A percentile compares a stretch with the other conserved stretches of the same genome.
Evolutionary conservation across 2,797 vertebrate species (phyloP).

Genomic region (Paguma larvata): DNA sequence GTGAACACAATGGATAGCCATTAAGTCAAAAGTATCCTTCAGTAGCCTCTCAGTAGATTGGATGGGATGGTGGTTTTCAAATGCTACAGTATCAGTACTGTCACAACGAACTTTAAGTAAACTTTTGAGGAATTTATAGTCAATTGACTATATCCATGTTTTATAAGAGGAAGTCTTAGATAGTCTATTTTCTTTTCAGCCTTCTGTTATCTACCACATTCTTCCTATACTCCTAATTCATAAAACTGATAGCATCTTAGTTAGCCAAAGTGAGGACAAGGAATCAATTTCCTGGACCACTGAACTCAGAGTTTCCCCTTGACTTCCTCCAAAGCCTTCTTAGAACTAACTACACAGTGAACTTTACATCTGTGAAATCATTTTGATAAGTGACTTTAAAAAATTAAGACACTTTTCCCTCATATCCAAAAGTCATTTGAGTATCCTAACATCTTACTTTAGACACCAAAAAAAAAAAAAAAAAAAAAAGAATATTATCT

Average conservation of each 20-base stretch:
- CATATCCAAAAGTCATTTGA: not conserved
- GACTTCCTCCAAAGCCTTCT: not conserved
- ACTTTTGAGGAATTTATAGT: not conserved
- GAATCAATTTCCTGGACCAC: not conserved
- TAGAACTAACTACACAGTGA: not conserved
- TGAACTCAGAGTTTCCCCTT: not conserved
- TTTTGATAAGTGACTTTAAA: constrained; percentile 1
- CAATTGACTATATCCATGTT: not conserved
- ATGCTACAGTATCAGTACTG: not conserved
- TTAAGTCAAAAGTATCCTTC: constrained; percentile 7
- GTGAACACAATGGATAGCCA: not conserved
- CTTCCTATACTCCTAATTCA: not conserved
- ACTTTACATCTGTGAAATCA: not conserved
- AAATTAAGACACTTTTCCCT: constrained; percentile 47
- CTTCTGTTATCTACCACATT: not conserved
- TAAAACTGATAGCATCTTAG: not conserved
- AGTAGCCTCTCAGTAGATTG: not conserved
- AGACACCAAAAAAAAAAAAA: not conserved
- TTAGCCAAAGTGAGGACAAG: constrained; percentile 17
- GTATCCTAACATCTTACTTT: constrained; percentile 1
- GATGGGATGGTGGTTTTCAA: not conserved
- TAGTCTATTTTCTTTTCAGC: constrained; percentile 4
- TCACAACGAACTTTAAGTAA: not conserved
- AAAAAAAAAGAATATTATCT: not conserved
- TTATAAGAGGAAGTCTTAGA: not conserved